Base-by-base conservation (phyloP, 2,113 vertebrate genomes). In the Thymallus thymallus region DNA sequence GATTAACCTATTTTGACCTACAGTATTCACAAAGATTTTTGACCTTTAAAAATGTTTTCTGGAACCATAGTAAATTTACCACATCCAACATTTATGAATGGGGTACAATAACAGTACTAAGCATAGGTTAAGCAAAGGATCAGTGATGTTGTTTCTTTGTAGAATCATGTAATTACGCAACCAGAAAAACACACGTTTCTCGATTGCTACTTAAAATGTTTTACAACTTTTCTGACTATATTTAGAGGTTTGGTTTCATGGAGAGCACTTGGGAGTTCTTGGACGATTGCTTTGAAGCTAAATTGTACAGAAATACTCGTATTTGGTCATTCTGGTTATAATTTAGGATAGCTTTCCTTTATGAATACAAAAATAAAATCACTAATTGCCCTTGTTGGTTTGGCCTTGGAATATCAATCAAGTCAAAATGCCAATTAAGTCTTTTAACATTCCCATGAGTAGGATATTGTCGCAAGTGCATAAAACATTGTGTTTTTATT, bases 101-200 rank as follows among this genome's bases (percentile, higher is more conserved):
- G 20, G 71, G 60, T 67, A 64, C 74, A 48, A 71, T 74, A 78
- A 75, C 76, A 73, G 22, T 62, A 71, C 72, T 51, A 18, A 51
- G 14, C 48, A 51, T 51, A 51, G 16, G 48, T 5, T 51, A 14
- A 51, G 48, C 48, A 51, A 16, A 51, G 14, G 48, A 51, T 51
- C 4, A 16, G 45, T 41, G 32, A 74, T 66, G 67, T 26, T 66
- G 73, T 74, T 51, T 51, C 69, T 79, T 74, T 75, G 30, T 30
- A 56, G 46, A 79, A 73, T 74, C 71, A 51, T 66, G 51, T 76
- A 68, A 79, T 79, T 82, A 71, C 24, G 30, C 58, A 65, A 76
- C 71, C 68, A 79, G 74, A 70, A 76, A 79, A 82, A 74, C 62
- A 76, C 70, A 66, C 3, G 45, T 76, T 76, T 70, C 62, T 73